phyloP scores from a whole-genome alignment of 2,113 vertebrate species.

The Pollachius pollachius region DNA sequence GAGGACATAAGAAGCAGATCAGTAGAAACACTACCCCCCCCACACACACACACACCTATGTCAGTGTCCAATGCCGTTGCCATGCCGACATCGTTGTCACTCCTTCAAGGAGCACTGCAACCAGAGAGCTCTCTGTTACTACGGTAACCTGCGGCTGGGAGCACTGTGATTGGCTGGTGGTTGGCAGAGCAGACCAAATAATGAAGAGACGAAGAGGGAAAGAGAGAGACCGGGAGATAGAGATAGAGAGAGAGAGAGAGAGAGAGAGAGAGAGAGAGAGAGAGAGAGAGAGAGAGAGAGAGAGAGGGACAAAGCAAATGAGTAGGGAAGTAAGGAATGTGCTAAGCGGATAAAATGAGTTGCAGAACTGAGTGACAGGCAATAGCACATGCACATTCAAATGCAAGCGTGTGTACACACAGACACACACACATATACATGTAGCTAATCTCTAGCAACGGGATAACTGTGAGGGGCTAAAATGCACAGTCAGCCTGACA shows the following conservation, averaged over 20 bases:
- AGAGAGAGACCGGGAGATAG: constrained; percentile 17
- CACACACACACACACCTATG: constrained; percentile 26
- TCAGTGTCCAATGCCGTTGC: constrained; percentile 43
- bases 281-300: neutral
- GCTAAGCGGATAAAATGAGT: neutral
- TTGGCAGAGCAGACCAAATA: constrained; percentile 28
- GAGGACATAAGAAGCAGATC: no score
- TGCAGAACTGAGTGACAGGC: neutral
- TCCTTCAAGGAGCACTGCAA: constrained; percentile 38
- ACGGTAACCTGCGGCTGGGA: constrained; percentile 60
- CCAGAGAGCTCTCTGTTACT: constrained; percentile 65
- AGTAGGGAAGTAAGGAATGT: neutral
- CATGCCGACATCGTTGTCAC: constrained; percentile 55
- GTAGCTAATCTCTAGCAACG: constrained; percentile 4
- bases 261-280: constrained; percentile 10
- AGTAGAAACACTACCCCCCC: constrained; percentile 3
- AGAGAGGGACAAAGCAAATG: neutral
- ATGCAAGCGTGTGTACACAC: constrained; percentile 2
- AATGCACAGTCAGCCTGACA: neutral
- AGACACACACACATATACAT: constrained; percentile 6
- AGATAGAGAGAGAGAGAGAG: constrained; percentile 15
- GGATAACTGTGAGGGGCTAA: neutral
- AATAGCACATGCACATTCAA: neutral
- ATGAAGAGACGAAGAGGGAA: constrained; percentile 24
- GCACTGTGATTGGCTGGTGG: constrained; percentile 56